phyloP scores from a whole-genome alignment of 1,140 invertebrate genomes.

The Stegodyphus mimosarum region DNA sequence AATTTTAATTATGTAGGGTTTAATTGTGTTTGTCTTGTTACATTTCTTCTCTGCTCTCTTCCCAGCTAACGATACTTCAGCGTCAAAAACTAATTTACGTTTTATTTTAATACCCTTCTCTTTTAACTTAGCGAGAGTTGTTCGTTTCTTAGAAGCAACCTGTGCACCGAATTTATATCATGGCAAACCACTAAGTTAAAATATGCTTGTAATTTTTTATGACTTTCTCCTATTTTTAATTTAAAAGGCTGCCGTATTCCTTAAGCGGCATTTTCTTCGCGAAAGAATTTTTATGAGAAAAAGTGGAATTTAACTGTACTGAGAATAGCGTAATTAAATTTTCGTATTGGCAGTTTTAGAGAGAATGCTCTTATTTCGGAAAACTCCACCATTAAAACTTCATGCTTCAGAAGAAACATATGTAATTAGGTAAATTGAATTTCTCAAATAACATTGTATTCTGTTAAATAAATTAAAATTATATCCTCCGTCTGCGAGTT shows the following conservation, averaged over 20 bases:
- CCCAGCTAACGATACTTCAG: too few relatives aligned
- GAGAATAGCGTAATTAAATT: too few relatives aligned
- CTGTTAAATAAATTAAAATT: too few relatives aligned
- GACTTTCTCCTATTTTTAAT: constrained; percentile 17
- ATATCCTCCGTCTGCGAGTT: too few relatives aligned
- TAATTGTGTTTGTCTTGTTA: background rate
- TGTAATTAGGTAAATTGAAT: too few relatives aligned
- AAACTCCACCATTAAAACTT: too few relatives aligned
- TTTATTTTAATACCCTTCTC: constrained; percentile 16
- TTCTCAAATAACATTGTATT: too few relatives aligned
- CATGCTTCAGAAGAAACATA: too few relatives aligned
- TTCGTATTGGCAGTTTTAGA: too few relatives aligned
- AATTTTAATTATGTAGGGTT: constrained; percentile 20
- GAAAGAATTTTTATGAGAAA: too few relatives aligned
- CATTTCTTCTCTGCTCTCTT: background rate
- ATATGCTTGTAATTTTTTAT: constrained; percentile 9
- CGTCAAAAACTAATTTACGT: constrained; percentile 30
- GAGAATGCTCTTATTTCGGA: too few relatives aligned
- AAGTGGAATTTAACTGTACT: too few relatives aligned
- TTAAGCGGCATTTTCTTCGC: background rate
- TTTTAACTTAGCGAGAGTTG: background rate
- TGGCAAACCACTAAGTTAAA: constrained; percentile 9
- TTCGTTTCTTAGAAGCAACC: constrained; percentile 12
- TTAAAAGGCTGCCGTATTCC: background rate
- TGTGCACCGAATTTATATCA: constrained; percentile 20